Conservation (phyloP, 2,113 vertebrate genomes). For the Leucopsar rothschildi region DNA sequence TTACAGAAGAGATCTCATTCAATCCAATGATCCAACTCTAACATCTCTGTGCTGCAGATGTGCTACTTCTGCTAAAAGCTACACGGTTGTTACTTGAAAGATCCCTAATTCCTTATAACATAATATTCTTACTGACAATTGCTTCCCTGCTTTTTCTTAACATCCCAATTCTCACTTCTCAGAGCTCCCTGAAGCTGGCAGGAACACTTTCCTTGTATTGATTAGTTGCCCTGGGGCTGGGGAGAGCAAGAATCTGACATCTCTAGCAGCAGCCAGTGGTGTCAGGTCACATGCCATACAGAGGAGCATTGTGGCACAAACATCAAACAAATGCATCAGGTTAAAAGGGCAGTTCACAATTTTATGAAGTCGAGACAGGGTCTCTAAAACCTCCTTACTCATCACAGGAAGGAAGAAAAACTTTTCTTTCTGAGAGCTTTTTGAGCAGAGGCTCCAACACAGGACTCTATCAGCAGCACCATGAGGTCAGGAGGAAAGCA, state of each 20-base stretch:
- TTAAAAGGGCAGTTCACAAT: not conserved
- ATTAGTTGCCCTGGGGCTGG: fast-evolving
- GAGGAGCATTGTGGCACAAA: not conserved
- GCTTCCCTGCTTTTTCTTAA: not conserved
- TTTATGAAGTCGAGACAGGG: not conserved
- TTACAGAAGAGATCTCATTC: not conserved
- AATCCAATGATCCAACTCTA: fast-evolving
- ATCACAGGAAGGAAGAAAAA: not conserved
- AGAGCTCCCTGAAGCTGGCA: not conserved
- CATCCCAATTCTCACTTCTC: not conserved
- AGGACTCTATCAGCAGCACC: not conserved
- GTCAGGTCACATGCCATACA: not conserved
- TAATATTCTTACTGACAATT: not conserved
- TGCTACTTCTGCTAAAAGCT: not conserved
- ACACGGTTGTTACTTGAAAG: not conserved
- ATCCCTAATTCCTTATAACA: not conserved
- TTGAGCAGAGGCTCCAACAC: not conserved
- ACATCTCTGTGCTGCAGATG: not conserved
- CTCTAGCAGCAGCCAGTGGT: not conserved
- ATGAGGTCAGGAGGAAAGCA: not conserved
- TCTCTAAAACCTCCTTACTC: not conserved
- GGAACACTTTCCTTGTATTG: not conserved
- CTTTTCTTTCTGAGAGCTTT: not conserved
- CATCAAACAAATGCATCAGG: not conserved
- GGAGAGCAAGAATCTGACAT: not conserved